Conservation (phyloP, 2,888 invertebrate genomes). For the Lithophane semibrunnea region DNA sequence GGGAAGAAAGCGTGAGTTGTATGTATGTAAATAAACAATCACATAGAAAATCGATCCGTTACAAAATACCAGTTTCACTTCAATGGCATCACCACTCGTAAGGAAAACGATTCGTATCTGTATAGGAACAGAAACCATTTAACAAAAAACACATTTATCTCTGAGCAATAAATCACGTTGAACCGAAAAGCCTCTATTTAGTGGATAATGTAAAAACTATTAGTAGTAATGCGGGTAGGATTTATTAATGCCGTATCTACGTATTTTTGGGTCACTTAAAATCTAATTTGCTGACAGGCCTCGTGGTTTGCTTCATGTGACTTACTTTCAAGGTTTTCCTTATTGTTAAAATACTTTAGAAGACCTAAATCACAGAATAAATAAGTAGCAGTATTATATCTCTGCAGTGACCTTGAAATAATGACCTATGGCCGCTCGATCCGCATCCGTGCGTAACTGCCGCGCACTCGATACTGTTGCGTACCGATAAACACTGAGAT, state of each 20-base stretch:
- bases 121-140: slow-evolving; percentile 8
- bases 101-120: background rate
- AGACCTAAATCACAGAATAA: background rate
- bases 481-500: no score
- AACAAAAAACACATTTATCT: slow-evolving; percentile 62
- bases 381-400: no score
- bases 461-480: no score
- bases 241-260: slow-evolving; percentile 64
- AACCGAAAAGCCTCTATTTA: slow-evolving; percentile 61
- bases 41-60: no score
- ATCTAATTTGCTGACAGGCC: slow-evolving; percentile 34
- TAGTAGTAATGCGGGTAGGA: slow-evolving; percentile 67
- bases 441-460: no score
- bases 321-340: background rate
- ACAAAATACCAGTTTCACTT: background rate
- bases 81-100: background rate
- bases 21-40: no score
- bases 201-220: slow-evolving; percentile 61
- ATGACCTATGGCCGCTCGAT: no score
- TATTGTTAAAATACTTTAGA: background rate
- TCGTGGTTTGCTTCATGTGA: background rate
- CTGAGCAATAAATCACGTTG: slow-evolving; percentile 54
- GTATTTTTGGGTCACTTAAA: slow-evolving; percentile 55
- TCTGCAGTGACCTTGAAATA: no score
- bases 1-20: no score